These are phyloP conservation scores for Pimephales promelas DNA, from an alignment of 2,113 vertebrate genomes.

Conservation along the genomic window DNA sequence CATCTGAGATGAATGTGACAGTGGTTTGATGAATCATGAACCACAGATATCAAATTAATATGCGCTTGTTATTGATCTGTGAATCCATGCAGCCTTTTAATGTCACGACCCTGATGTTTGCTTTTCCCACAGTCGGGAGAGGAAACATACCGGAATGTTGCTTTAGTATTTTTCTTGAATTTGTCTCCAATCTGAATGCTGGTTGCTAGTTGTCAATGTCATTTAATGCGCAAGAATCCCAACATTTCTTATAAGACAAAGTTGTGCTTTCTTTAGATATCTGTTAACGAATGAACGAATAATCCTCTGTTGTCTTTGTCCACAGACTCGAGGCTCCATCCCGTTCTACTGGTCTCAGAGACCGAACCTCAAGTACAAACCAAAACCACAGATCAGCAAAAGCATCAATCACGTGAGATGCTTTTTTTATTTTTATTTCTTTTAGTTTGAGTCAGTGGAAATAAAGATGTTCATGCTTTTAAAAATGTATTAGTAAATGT, in stretches of 20 bases:
- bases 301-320: slow-evolving; percentile 47
- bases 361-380: slow-evolving; percentile 96
- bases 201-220: background rate
- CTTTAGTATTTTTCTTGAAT: background rate
- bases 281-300: background rate
- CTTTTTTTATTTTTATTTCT: slow-evolving; percentile 7
- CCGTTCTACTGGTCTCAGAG: slow-evolving; percentile 97
- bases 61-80: background rate
- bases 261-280: too few relatives aligned
- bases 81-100: background rate
- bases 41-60: background rate
- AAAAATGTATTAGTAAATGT: too few relatives aligned
- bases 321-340: slow-evolving; percentile 92
- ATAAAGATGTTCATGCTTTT: background rate
- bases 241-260: background rate
- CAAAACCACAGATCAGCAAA: slow-evolving; percentile 94
- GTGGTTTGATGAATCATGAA: background rate
- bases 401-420: slow-evolving; percentile 85
- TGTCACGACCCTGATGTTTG: background rate
- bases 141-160: background rate
- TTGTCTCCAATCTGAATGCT: background rate
- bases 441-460: background rate
- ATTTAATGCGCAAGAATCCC: background rate
- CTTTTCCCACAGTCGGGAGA: background rate
- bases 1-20: background rate